Base-by-base conservation (phyloP, 2,797 vertebrate species). In the Petrocephalus sullivani region DNA sequence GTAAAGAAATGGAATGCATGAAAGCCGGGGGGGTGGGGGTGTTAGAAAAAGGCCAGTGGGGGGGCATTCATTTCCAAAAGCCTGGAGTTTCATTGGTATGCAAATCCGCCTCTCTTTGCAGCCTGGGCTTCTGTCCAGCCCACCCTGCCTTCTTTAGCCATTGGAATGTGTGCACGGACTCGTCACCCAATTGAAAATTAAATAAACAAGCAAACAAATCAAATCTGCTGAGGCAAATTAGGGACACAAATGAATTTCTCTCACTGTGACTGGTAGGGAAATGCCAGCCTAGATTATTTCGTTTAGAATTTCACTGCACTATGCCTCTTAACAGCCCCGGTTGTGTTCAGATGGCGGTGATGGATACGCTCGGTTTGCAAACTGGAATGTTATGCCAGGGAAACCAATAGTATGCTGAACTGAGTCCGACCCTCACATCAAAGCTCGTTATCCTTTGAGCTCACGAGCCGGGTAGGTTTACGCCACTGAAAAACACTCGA, bases 171-270 rank as follows among this genome's bases (percentile, higher is more conserved):
- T 49, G 60, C 51, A 67, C 67, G 86, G 41, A 41, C 57, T 61
- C 49, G 86, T 51, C 57, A 64, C 58, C 86, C 86, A 87, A 67
- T 28, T 67, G 37, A 87, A 86, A 87, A 87, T 87, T 51, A 64
- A 64, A 87, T 58, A 64, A 87, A 67, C 58, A 87, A 87, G 58
- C 33, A 87, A 61, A 53, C 49, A 85, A 85, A 85, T 87, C 61
- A 87, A 87, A 61, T 23, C 46, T 12, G 86, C 41, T 46, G 61
- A 49, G 19, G n/a, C 56, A 56, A 54, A 57, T 85, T 85, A 60
- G 53, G 56, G 23, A 58, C 16, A 33, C 53, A 60, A 58, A 56
- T 85, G 56, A 60, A 85, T 85, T 85, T 58, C 56, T 57, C 23
- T 37, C 21, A 19, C 56, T 85, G 23, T 41, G 23, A 37, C 19